Conservation (phyloP, 1,140 invertebrate species). For the Hydropsyche tenuis region DNA sequence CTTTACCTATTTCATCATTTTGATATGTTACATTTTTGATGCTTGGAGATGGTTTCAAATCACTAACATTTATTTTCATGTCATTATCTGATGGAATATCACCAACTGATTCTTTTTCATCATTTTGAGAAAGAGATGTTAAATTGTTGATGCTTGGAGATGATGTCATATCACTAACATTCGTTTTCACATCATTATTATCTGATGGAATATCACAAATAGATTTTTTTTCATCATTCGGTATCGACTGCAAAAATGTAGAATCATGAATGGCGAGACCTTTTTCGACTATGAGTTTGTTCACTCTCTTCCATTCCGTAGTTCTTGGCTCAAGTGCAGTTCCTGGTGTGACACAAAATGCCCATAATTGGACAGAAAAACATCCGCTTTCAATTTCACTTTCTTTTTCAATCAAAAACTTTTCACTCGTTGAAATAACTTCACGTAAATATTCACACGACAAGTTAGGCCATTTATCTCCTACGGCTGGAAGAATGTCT, state of each 20-base stretch:
- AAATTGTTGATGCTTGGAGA: too few relatives aligned
- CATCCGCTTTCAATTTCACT: slow-evolving; percentile 58
- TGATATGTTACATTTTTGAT: too few relatives aligned
- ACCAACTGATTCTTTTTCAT: too few relatives aligned
- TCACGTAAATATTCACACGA: slow-evolving; percentile 63
- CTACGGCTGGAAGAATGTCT: slow-evolving; percentile 64
- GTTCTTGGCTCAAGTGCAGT: slow-evolving; percentile 60
- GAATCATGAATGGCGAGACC: slow-evolving; percentile 64
- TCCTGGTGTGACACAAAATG: slow-evolving; percentile 57
- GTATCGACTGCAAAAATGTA: background rate
- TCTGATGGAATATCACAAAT: background rate
- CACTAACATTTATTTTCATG: too few relatives aligned
- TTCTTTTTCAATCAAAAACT: slow-evolving; percentile 58
- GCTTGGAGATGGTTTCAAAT: too few relatives aligned
- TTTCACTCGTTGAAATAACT: slow-evolving; percentile 59
- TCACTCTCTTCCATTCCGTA: slow-evolving; percentile 64
- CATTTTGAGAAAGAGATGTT: too few relatives aligned
- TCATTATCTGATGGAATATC: too few relatives aligned
- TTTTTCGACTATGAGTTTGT: slow-evolving; percentile 61
- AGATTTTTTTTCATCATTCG: too few relatives aligned
- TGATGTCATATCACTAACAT: too few relatives aligned
- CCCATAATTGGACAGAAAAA: slow-evolving; percentile 65
- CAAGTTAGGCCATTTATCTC: slow-evolving; percentile 61
- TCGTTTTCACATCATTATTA: background rate
- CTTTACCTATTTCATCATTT: too few relatives aligned